Evolutionary conservation across 2,797 vertebrate genomes (phyloP).

Genomic region (Oryzias sinensis): DNA sequence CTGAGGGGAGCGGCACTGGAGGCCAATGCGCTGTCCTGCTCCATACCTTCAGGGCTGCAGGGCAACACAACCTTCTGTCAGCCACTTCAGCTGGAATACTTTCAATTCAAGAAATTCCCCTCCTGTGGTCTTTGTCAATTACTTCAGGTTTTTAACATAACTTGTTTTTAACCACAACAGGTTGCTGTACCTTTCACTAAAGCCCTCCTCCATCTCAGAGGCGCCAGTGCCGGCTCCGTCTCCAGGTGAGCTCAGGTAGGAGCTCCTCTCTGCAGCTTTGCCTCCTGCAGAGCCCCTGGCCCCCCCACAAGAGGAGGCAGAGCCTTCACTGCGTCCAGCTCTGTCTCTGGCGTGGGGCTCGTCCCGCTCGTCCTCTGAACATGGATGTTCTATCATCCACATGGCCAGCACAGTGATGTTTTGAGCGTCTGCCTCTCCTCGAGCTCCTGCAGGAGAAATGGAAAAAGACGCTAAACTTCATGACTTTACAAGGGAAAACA

Average conservation of each 20-base stretch:
- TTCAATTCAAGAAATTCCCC: too few species aligned
- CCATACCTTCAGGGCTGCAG: conserved; percentile 86
- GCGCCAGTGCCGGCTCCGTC: conserved; percentile 88
- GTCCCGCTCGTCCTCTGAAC: conserved; percentile 86
- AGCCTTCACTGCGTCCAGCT: conserved; percentile 42
- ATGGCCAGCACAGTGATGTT: conserved; percentile 97
- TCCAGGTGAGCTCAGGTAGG: conserved; percentile 85
- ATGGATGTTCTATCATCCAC: conserved; percentile 99
- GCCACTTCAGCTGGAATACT: not conserved
- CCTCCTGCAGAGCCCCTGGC: conserved; percentile 76
- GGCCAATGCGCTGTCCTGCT: conserved; percentile 87
- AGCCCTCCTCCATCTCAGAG: conserved; percentile 92
- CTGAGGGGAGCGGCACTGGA: conserved; percentile 83
- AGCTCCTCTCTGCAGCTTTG: conserved; percentile 84
- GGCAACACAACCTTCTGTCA: not conserved
- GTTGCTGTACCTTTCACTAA: conserved; percentile 83
- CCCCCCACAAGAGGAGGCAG: conserved; percentile 73
- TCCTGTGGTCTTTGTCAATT: too few species aligned
- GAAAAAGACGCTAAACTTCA: too few species aligned
- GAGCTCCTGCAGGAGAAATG: conserved; percentile 77
- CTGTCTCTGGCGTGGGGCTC: conserved; percentile 76
- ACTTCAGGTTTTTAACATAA: not conserved
- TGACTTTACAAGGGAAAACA: too few species aligned
- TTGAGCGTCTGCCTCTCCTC: conserved; percentile 94
- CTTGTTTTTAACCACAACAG: not conserved